Percentiles rank a stretch among this genome's conserved stretches.
These are phyloP conservation scores for Trematocara nigrifrons DNA, from an alignment of 2,113 vertebrate genomes.

Conservation along the genomic window DNA sequence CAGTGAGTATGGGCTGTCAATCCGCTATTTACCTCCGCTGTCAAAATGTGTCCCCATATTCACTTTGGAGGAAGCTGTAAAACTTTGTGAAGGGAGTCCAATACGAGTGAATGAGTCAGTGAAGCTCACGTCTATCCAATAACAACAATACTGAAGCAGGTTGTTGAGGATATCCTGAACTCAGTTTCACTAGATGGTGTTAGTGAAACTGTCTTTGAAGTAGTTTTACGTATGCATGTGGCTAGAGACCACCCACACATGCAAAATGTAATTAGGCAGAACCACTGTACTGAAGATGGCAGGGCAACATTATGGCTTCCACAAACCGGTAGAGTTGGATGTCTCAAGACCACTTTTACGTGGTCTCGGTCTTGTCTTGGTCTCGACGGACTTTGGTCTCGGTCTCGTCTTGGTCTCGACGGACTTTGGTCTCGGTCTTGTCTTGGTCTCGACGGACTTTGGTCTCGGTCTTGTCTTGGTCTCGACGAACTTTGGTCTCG, in stretches of 20 bases:
- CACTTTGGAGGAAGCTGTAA: neutral
- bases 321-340: neutral
- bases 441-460: no score
- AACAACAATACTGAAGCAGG: neutral
- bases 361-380: no score
- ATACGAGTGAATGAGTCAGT: neutral
- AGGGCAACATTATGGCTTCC: neutral
- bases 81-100: neutral
- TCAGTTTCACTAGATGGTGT: neutral
- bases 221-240: neutral
- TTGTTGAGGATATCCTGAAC: neutral
- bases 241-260: neutral
- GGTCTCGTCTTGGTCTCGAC: no score
- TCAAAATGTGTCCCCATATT: neutral
- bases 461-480: no score
- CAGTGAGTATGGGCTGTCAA: neutral
- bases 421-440: no score
- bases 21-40: fast-evolving
- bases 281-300: neutral
- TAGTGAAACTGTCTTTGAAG: neutral
- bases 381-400: no score
- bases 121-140: neutral
- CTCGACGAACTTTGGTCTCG: no score
- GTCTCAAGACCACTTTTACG: no score
- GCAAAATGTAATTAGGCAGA: neutral